phyloP scores from a whole-genome alignment of 1,140 invertebrate genomes.

The Condylostylus longicornis region DNA sequence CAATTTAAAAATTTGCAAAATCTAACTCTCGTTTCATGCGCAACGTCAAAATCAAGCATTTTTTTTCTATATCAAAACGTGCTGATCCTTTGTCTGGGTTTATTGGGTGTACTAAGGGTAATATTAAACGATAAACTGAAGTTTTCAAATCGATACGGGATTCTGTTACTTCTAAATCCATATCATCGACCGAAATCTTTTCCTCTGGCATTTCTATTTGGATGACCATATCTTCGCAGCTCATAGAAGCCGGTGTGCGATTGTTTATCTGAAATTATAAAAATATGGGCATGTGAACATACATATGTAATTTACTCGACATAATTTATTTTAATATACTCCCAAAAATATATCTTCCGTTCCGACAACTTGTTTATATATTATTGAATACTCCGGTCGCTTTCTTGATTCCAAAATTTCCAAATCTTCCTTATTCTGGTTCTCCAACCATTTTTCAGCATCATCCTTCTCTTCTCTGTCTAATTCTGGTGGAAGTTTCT shows the following conservation, averaged over 20 bases:
- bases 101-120: constrained; percentile 62
- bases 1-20: constrained; percentile 66
- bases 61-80: constrained; percentile 53
- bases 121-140: constrained; percentile 47
- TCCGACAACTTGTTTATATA: constrained; percentile 68
- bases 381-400: constrained; percentile 62
- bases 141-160: constrained; percentile 47
- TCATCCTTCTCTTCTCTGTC: not conserved
- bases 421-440: constrained; percentile 28
- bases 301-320: constrained; percentile 6
- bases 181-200: constrained; percentile 42
- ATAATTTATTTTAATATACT: constrained; percentile 29
- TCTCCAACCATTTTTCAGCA: constrained; percentile 38
- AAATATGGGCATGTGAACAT: not conserved
- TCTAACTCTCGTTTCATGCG: constrained; percentile 61
- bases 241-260: constrained; percentile 63
- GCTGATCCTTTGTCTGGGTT: constrained; percentile 65
- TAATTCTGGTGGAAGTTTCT: no score
- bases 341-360: constrained; percentile 75
- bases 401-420: constrained; percentile 47
- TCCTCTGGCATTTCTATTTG: constrained; percentile 58
- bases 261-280: constrained; percentile 53
- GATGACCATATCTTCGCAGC: constrained; percentile 73
- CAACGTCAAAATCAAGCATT: constrained; percentile 52
- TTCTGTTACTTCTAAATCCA: constrained; percentile 52